phyloP scores from a whole-genome alignment of 2,888 invertebrate genomes.

The Agrotis segetum region DNA sequence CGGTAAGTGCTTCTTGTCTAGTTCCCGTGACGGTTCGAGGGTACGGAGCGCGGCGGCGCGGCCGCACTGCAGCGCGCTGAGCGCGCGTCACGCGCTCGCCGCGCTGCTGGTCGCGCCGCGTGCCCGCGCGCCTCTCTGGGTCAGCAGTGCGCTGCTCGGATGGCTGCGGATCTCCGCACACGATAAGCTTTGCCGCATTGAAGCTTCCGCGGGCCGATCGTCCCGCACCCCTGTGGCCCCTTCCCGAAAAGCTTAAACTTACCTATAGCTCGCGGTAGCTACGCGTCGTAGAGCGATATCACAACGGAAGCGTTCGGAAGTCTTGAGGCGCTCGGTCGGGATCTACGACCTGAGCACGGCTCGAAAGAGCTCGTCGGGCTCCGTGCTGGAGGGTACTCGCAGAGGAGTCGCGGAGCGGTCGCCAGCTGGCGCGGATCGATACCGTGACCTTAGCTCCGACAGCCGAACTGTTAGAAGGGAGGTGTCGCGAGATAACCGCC shows the following conservation, averaged over 20 bases:
- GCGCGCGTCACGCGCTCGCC: conserved; percentile 64
- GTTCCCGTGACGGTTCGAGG: conserved; percentile 21
- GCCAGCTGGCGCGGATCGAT: conserved; percentile 86
- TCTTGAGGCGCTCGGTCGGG: conserved; percentile 15
- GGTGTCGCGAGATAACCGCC: conserved; percentile 65
- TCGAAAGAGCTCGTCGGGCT: not conserved
- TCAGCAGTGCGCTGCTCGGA: conserved; percentile 65
- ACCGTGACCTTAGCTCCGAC: conserved; percentile 83
- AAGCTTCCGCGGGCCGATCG: conserved; percentile 83
- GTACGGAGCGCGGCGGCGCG: conserved; percentile 3
- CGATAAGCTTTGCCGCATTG: conserved; percentile 85
- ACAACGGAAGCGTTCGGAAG: conserved; percentile 36
- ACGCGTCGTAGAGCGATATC: conserved; percentile 32
- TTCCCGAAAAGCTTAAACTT: conserved; percentile 72
- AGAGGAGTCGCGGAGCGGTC: conserved; percentile 75
- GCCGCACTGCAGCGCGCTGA: conserved; percentile 48
- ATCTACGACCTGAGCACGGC: too few species aligned
- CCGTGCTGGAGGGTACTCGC: conserved; percentile 58
- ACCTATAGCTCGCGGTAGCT: conserved; percentile 65
- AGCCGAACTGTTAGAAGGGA: conserved; percentile 70
- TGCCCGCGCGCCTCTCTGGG: conserved; percentile 63
- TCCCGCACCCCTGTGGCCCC: conserved; percentile 76
- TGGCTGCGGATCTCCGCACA: conserved; percentile 68
- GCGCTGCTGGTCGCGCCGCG: conserved; percentile 63
- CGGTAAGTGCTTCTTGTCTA: conserved; percentile 86